Evolutionary conservation across 2,797 vertebrate species (phyloP), one percentile per base, ranked within the genome.

Genomic region (Enteromius paludinosus): DNA sequence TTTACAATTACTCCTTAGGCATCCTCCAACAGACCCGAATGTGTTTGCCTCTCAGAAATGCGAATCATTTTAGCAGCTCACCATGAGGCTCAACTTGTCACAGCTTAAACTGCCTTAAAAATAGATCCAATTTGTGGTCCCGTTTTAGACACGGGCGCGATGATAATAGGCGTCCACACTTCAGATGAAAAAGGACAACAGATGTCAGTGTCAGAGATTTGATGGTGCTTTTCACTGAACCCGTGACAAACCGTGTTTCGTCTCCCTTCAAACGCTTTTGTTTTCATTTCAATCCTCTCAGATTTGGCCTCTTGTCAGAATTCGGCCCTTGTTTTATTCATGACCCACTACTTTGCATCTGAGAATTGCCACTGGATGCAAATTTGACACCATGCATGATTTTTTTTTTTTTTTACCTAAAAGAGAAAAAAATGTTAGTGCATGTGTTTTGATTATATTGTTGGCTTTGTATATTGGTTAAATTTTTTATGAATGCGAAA

Each of bases 301-400:
- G 64, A 28, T 81, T 84, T 83, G 81, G 77, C 82, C 84, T 30
- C 45, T 47, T 72, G 82, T 87, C 82, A 86, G 49, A 76, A 72
- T 82, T 87, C 69, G 17, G 62, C 6, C 61, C 72, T 78, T 85
- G 81, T 66, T 72, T 85, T 83, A 85, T 89, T 87, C 84, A 88
- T 82, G 61, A 72, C 74, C 64, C 66, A 56, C 33, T 81, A 78
- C 65, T 83, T 79, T 81, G 75, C 62, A 87, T 83, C 83, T 74
- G 47, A 62, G 52, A 82, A 75, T 88, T 83, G 69, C 68, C 73
- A 79, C 35, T 64, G 25, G 65, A 86, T 88, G 85, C 79, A 83
- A 84, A 85, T 88, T 47, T 64, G 33, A 41, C 73, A 74, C 77
- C 43, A 69, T 64, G 82, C 64, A 78, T 38, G 66, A 14, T 56